These are phyloP conservation scores for Rutilus rutilus DNA, from an alignment of 2,113 vertebrate species.

Conservation along the genomic window DNA sequence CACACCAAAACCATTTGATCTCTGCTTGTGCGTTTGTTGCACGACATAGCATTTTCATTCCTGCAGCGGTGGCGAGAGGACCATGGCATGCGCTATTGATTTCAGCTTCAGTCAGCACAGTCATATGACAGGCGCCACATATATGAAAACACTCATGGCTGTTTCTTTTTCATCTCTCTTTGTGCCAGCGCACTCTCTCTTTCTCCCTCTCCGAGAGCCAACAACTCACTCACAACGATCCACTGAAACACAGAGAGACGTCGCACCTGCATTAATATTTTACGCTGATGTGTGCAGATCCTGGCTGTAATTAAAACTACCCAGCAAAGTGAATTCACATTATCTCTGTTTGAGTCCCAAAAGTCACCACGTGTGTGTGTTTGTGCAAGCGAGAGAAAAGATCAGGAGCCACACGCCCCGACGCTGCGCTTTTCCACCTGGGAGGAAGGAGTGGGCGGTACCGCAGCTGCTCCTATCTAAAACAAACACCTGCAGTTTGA, in stretches of 20 bases:
- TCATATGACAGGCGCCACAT: constrained; percentile 12
- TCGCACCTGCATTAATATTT: constrained; percentile 51
- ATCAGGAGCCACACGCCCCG: constrained; percentile 3
- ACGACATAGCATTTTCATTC: constrained; percentile 18
- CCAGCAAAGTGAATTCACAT: constrained; percentile 45
- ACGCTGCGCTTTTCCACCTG: constrained; percentile 33
- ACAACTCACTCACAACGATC: neutral
- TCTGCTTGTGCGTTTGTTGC: constrained; percentile 21
- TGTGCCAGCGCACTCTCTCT: constrained; percentile 9
- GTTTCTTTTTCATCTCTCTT: constrained; percentile 21
- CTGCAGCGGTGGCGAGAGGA: neutral
- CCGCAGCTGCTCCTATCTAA: constrained; percentile 44
- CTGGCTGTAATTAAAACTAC: constrained; percentile 54
- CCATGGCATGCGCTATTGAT: constrained; percentile 43
- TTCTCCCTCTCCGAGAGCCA: neutral
- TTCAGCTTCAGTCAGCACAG: constrained; percentile 43
- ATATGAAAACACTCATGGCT: constrained; percentile 27
- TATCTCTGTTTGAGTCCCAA: constrained; percentile 52
- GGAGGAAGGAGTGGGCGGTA: neutral
- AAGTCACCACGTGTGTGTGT: constrained; percentile 33
- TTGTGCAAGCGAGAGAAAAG: constrained; percentile 21
- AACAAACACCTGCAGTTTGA: constrained; percentile 46
- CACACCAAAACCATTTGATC: constrained; percentile 1
- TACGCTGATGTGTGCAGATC: constrained; percentile 51
- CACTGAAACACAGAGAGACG: constrained; percentile 22